These are phyloP conservation scores for Dissostichus mawsoni DNA, from an alignment of 2,113 vertebrate species.

Conservation along the genomic window DNA sequence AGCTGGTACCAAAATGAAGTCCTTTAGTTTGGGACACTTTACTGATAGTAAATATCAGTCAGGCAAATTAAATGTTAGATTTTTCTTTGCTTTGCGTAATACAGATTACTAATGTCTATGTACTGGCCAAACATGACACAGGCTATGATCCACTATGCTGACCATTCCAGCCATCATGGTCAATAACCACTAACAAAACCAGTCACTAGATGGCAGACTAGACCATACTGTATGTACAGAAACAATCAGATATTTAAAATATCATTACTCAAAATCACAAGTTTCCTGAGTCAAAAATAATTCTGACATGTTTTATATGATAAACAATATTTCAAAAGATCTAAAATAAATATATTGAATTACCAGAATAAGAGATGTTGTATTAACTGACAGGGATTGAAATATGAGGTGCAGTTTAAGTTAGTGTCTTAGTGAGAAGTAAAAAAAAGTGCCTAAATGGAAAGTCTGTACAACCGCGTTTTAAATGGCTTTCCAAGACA, in stretches of 20 bases:
- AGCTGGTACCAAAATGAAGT: neutral
- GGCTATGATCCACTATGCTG: neutral
- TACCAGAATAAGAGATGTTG: constrained; percentile 84
- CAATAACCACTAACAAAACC: constrained; percentile 31
- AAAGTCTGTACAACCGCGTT: constrained; percentile 87
- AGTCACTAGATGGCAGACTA: constrained; percentile 75
- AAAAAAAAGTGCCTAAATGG: constrained; percentile 63
- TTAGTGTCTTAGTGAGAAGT: constrained; percentile 49
- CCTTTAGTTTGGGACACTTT: neutral
- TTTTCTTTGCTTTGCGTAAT: neutral
- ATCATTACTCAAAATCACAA: neutral
- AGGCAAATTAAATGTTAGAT: neutral
- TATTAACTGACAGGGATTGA: constrained; percentile 68
- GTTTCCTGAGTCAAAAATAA: neutral
- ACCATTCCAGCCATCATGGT: neutral
- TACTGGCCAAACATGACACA: neutral
- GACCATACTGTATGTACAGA: constrained; percentile 38
- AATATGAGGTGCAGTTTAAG: constrained; percentile 83
- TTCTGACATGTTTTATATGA: neutral
- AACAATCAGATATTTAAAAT: neutral
- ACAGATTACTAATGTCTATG: neutral
- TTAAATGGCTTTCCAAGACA: constrained; percentile 82
- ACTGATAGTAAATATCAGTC: neutral
- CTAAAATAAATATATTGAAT: constrained; percentile 23
- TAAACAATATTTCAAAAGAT: neutral